Conservation (phyloP, 2,113 vertebrate genomes). For the Pimephales promelas region DNA sequence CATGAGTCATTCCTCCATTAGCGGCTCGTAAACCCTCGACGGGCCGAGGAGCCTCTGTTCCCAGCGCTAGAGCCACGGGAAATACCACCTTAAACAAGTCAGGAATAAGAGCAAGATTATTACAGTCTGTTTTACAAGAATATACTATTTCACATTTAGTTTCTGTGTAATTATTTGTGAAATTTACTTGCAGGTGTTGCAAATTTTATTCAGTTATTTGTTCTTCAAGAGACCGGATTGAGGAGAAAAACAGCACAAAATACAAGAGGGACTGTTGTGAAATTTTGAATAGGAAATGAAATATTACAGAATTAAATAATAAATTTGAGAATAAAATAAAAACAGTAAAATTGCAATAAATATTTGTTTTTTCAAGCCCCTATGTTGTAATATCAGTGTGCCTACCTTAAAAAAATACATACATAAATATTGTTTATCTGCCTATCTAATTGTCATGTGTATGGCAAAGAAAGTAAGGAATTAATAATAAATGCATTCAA, state of each 20-base stretch:
- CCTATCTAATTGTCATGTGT: background rate
- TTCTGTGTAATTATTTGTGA: background rate
- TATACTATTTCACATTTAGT: background rate
- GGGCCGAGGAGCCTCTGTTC: background rate
- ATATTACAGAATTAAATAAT: no score
- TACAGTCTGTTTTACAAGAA: background rate
- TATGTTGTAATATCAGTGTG: no score
- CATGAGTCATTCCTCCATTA: conserved; percentile 69
- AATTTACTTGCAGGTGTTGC: no score
- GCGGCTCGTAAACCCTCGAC: conserved; percentile 49
- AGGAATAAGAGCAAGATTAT: background rate
- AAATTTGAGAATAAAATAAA: background rate
- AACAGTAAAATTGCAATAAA: background rate
- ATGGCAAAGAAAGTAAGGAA: background rate
- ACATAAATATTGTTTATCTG: background rate
- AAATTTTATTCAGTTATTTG: background rate
- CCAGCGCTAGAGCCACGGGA: background rate
- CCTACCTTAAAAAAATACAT: background rate
- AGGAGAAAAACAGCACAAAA: background rate
- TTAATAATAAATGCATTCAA: background rate
- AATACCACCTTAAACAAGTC: no score
- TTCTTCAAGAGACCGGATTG: background rate
- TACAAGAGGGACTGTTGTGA: no score
- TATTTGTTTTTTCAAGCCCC: background rate
- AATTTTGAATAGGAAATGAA: no score